Evolutionary conservation across 64 coral and sea anemone genomes (phyloP), one percentile per base, ranked within the genome.

Genomic region (Catalaphyllia jardinei): DNA sequence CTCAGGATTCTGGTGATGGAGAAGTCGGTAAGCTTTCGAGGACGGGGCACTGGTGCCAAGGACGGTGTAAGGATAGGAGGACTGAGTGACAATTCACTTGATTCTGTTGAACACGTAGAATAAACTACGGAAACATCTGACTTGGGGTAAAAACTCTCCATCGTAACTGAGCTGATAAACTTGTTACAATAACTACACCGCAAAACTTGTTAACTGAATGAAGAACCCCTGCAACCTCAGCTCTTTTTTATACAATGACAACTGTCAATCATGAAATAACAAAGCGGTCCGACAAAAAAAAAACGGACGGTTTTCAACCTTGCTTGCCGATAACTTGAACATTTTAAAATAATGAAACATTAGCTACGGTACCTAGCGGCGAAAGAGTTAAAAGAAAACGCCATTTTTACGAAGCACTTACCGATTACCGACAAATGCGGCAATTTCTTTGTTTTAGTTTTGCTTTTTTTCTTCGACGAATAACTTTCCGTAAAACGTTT

Each of bases 1-100:
- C 79, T 57, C 79, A 81, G 16, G 55, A 81, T 81, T 2, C 57
- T 62, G 50, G 14, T 30, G 54, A 81, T 81, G 55, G 54, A 81
- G 57, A 81, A 81, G 29, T 81, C 79, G 25, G 55, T 62, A 15
- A 19, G n/a, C 11, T 4, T 65, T 20, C 4, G 17, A 29, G 29
- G 55, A 15, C 4, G 30, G 54, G 11, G 31, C 29, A 62, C 57
- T 81, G 79, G 24, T 27, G 25, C 65, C 10, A 69, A 69, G 11
- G 22, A 28, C 65, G 24, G 0, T 1, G 8, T 24, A 69, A 2
- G n/a, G 65, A 69, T 10, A 27, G 65, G 22, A 25, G 65, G 9
- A 69, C 65, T 69, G 65, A 24, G 9, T 1, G 25, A 29, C 8
- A 9, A 3, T 11, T 65, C 51, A 18, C 14, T 54, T 27, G 52